Base-by-base conservation (phyloP, 2,888 invertebrate genomes). In the Leucophenga maculata region DNA sequence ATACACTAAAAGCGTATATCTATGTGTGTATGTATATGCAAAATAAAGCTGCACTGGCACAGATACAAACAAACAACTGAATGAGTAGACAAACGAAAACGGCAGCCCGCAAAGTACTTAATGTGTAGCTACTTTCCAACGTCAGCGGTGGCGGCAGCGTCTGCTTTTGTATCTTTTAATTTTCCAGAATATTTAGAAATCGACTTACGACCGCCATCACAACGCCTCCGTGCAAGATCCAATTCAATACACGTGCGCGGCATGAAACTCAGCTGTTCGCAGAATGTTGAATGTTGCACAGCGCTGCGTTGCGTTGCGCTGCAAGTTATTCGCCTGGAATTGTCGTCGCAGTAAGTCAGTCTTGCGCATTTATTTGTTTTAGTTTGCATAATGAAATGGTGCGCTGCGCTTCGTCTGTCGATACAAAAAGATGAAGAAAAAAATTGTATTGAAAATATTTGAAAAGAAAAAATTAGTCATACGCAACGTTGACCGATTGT, bases 91-190 rank as follows among this genome's bases (percentile, higher is more conserved):
- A n/a, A 62, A 8, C 18, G 20, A 39, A 39, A 39, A 9, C 39
- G 11, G 39, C 39, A 39, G 39, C 11, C 39, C 39, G 8, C 11
- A 32, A 60, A 32, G 32, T 60, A 60, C 60, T 60, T 60, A 60
- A 39, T 39, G 39, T 60, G 32, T n/a, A 39, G 39, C n/a, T 26
- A 39, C 32, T 18, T 60, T 60, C 9, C 60, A 16, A 16, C 52
- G 52, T 18, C 18, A 20, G 20, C 52, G 11, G 52, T 3, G 18
- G 20, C 52, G 3, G 52, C 16, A 1, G 9, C 26, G 26, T 57
- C 77, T 80, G 80, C 75, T 84, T 83, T 83, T 80, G 84, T 78
- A 82, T 81, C 80, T 81, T 81, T 83, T 81, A 81, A 82, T 72
- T 82, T 81, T 81, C 84, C 80, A 83, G 70, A 75, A 73, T 70